Percentiles rank a stretch among this genome's conserved stretches.
Conservation (phyloP, 2,888 invertebrate genomes). For the Neoascia interrupta region DNA sequence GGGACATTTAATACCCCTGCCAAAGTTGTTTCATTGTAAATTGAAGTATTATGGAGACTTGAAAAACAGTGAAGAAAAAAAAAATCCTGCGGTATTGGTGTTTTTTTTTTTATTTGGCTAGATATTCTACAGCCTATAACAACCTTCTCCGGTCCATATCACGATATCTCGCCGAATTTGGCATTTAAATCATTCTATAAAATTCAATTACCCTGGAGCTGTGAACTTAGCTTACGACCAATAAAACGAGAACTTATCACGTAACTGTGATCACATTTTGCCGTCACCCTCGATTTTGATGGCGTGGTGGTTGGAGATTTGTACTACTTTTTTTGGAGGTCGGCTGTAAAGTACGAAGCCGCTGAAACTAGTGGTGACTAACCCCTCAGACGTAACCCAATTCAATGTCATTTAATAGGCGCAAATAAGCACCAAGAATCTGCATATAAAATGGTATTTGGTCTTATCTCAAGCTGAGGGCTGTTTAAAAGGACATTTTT, state of each 20-base stretch:
- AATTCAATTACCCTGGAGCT: conserved; percentile 71
- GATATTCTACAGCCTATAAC: too few relatives aligned
- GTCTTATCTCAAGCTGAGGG: conserved; percentile 48
- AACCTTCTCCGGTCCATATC: too few relatives aligned
- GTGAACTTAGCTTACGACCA: conserved; percentile 68
- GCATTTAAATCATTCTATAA: conserved; percentile 70
- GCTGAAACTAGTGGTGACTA: conserved; percentile 63
- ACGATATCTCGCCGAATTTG: conserved; percentile 63
- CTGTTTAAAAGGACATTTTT: conserved; percentile 56
- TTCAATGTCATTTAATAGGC: conserved; percentile 63
- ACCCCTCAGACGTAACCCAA: conserved; percentile 42
- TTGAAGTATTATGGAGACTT: too few relatives aligned
- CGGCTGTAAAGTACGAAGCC: conserved; percentile 50
- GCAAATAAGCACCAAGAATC: conserved; percentile 60
- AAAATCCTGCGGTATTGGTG: too few relatives aligned
- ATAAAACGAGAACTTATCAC: conserved; percentile 60
- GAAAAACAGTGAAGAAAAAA: too few relatives aligned
- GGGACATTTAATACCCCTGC: too few relatives aligned
- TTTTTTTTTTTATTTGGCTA: too few relatives aligned
- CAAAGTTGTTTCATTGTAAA: too few relatives aligned
- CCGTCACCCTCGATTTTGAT: neutral
- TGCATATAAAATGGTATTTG: conserved; percentile 66
- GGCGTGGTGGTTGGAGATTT: conserved; percentile 3
- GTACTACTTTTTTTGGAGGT: conserved; percentile 39
- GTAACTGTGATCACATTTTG: conserved; percentile 53